These are phyloP conservation scores for Gila robusta DNA, from an alignment of 2,797 vertebrate genomes.

Conservation along the genomic window DNA sequence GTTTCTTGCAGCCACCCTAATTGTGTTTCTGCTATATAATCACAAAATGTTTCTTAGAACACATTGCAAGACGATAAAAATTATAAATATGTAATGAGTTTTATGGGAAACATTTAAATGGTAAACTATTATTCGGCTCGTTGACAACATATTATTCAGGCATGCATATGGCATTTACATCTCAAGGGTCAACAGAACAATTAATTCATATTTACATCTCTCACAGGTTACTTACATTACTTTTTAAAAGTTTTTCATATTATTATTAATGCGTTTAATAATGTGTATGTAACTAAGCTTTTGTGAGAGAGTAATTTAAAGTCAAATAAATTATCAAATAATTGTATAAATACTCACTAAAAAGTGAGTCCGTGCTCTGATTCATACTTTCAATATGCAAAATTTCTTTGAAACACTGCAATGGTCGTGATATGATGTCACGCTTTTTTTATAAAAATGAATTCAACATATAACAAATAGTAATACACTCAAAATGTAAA, in stretches of 20 bases:
- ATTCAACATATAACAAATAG: too few species aligned
- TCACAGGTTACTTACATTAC: not conserved
- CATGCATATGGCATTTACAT: not conserved
- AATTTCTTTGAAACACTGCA: too few species aligned
- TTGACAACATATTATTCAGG: not conserved
- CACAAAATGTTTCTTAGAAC: constrained; percentile 5
- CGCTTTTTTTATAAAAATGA: too few species aligned
- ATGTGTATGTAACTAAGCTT: not conserved
- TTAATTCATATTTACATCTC: not conserved
- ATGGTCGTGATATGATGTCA: too few species aligned
- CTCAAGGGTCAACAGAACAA: not conserved
- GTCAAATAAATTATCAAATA: not conserved
- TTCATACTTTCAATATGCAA: not conserved
- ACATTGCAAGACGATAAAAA: constrained; percentile 11
- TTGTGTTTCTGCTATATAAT: constrained; percentile 11
- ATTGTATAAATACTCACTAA: not conserved
- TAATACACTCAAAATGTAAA: too few species aligned
- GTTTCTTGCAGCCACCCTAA: constrained; percentile 29
- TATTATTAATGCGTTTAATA: not conserved
- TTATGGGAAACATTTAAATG: constrained; percentile 17
- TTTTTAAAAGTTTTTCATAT: not conserved
- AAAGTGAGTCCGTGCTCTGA: not conserved
- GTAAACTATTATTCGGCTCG: not conserved
- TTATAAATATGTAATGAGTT: constrained; percentile 1
- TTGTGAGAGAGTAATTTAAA: not conserved